These are phyloP conservation scores for Fregata magnificens DNA, from an alignment of 2,113 vertebrate species.

Conservation along the genomic window DNA sequence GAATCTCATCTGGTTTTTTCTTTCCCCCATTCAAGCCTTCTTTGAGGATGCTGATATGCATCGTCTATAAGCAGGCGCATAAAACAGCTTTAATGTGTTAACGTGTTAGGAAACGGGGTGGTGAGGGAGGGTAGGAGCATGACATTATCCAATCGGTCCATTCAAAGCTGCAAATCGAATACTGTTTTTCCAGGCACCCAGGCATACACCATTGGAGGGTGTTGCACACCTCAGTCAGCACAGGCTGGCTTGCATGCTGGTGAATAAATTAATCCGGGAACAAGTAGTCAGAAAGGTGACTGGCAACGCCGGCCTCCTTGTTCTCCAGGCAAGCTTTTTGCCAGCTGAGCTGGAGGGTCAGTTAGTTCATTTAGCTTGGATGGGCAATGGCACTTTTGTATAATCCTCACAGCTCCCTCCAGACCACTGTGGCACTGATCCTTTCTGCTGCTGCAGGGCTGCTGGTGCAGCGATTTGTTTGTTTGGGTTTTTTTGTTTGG, in stretches of 20 bases:
- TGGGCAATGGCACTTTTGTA: neutral
- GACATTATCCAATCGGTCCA: neutral
- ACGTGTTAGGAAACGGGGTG: neutral
- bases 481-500: neutral
- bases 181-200: neutral
- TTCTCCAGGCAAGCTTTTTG: neutral
- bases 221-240: neutral
- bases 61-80: neutral
- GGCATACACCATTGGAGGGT: constrained; percentile 27
- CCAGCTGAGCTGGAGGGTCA: constrained; percentile 22
- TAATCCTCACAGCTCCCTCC: neutral
- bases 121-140: neutral
- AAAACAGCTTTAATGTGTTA: neutral
- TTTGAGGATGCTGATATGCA: neutral
- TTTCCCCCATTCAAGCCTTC: neutral
- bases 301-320: neutral
- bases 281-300: neutral
- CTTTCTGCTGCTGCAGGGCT: neutral
- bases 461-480: neutral
- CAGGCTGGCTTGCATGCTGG: neutral
- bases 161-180: neutral
- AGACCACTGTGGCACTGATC: neutral
- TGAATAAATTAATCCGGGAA: constrained; percentile 1
- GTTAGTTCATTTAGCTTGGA: neutral
- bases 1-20: neutral